Conservation (phyloP, 2,113 vertebrate species). For the Indicator maculatus region DNA sequence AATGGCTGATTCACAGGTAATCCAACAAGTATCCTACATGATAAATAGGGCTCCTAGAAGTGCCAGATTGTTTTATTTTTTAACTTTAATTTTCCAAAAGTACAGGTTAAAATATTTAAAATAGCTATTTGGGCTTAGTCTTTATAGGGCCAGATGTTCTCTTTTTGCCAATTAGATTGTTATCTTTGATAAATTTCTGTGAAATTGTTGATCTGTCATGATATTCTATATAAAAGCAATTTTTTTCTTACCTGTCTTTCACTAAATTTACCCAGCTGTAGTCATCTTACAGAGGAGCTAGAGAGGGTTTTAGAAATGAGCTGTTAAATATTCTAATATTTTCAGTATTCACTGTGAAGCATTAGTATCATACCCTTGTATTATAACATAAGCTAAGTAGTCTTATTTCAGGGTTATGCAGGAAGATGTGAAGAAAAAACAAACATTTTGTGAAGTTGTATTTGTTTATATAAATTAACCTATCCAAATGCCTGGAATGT, state of each 20-base stretch:
- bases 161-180: neutral
- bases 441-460: neutral
- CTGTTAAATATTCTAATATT: neutral
- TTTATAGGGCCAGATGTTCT: neutral
- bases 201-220: neutral
- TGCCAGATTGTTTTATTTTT: neutral
- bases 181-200: neutral
- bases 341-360: neutral
- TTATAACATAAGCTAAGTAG: neutral
- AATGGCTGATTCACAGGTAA: conserved; percentile 97
- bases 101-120: neutral
- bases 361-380: neutral
- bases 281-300: neutral
- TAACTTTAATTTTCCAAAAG: neutral
- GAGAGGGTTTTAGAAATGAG: neutral
- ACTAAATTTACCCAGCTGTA: neutral
- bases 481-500: neutral
- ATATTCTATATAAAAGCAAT: neutral
- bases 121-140: neutral
- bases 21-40: neutral
- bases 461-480: neutral
- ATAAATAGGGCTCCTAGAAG: neutral
- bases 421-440: neutral
- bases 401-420: neutral
- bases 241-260: neutral